Base-by-base conservation (phyloP, 2,888 invertebrate genomes). In the Synanthedon tipuliformis region DNA sequence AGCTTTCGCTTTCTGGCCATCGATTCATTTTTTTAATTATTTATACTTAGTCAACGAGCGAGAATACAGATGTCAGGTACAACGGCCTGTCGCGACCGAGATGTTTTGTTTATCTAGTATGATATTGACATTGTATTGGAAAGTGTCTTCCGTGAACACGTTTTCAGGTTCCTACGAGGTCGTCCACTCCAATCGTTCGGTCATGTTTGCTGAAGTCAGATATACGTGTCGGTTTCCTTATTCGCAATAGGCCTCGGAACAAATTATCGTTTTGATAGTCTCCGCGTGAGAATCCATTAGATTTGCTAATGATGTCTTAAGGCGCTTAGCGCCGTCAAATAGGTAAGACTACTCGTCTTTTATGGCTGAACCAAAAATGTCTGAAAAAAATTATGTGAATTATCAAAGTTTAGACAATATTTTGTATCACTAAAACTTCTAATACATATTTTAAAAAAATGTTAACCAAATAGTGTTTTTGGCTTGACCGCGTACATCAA, bases 81-180 rank as follows among this genome's bases (percentile, higher is more conserved):
- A 68, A 63, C 64, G 64, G 65, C 60, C 64, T 49, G 49, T 16
- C 49, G 49, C 56, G 59, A 54, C 56, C 57, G 57, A 54, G 51
- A 51, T 53, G 63, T 63, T 65, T 64, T 63, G 63, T 64, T 61
- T 60, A 60, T 58, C 57, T 15, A 59, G 61, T 57, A 58, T 61
- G 72, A 63, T 80, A 73, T 80, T 80, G 80, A 77, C 78, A 78
- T 75, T 77, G 74, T 71, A 73, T 77, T 81, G 69, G 81, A 84
- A 83, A 84, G 82, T 81, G 73, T 74, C 71, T 76, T 76, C 74
- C 70, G 69, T 67, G 64, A 68, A 71, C 65, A 55, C 53, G 64
- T 66, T 73, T 68, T 68, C 71, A 62, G 64, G 71, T 70, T 68
- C 66, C 59, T 64, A 57, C 71, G 76, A 78, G 78, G 75, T 68